Percentiles rank a stretch among this genome's conserved stretches.
Conservation (phyloP, 1,140 invertebrate genomes). For the Brachionus rubens region DNA sequence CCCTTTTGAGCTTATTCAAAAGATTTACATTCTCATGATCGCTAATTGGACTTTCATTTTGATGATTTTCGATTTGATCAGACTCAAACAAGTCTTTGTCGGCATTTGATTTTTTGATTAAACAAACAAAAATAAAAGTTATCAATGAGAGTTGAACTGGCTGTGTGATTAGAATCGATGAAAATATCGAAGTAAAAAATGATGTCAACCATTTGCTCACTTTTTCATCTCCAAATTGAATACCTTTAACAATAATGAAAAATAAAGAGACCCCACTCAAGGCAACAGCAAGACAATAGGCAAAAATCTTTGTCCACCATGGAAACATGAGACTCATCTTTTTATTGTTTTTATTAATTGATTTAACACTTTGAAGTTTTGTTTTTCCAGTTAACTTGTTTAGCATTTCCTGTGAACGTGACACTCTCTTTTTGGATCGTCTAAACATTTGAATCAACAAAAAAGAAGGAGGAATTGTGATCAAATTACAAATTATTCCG, state of each 20-base stretch:
- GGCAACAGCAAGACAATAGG: not conserved
- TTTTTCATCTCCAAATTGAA: not conserved
- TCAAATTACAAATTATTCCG: constrained; percentile 56
- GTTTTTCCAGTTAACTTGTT: constrained; percentile 37
- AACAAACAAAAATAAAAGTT: not conserved
- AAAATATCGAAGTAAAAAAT: not conserved
- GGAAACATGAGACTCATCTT: not conserved
- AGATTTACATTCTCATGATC: no score
- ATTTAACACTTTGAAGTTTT: constrained; percentile 27
- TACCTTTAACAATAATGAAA: constrained; percentile 20
- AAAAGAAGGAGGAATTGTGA: constrained; percentile 64
- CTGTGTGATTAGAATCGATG: not conserved
- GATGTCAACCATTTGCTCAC: constrained; percentile 12
- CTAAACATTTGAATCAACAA: constrained; percentile 62
- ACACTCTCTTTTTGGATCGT: constrained; percentile 52
- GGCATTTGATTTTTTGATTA: not conserved
- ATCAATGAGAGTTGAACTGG: not conserved
- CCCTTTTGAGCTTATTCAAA: no score
- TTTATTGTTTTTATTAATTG: not conserved
- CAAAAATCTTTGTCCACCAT: constrained; percentile 2
- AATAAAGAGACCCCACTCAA: not conserved
- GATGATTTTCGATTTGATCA: no score
- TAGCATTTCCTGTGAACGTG: not conserved
- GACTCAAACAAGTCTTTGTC: no score
- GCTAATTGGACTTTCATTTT: no score